Percentiles rank a stretch among this genome's conserved stretches.
These are phyloP conservation scores for Meghimatium bilineatum DNA, from an alignment of 2,888 invertebrate genomes.

Conservation along the genomic window DNA sequence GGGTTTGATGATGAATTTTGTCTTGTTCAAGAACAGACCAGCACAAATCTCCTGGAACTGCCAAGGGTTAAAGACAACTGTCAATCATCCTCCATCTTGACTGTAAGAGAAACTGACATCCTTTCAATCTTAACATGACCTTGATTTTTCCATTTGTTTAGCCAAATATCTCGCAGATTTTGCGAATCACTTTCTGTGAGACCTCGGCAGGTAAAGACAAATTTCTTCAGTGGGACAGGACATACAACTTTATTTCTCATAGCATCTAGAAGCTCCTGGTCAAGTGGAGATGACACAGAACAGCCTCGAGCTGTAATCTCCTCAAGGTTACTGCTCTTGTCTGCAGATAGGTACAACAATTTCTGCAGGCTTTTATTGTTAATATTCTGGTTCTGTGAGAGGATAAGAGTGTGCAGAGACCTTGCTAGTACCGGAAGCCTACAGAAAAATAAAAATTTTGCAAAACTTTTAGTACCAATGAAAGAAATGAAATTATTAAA, in stretches of 20 bases:
- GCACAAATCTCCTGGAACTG: no score
- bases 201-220: conserved; percentile 58
- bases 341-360: conserved; percentile 53
- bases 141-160: conserved; percentile 58
- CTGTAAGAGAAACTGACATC: conserved; percentile 31
- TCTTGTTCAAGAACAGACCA: no score
- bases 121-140: conserved; percentile 47
- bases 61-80: no score
- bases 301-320: conserved; percentile 59
- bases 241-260: conserved; percentile 60
- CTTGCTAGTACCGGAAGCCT: conserved; percentile 60
- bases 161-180: conserved; percentile 62
- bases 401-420: conserved; percentile 57
- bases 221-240: conserved; percentile 50
- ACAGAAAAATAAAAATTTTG: conserved; percentile 41
- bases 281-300: conserved; percentile 62
- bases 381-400: conserved; percentile 63
- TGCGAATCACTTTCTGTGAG: conserved; percentile 56
- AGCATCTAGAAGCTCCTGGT: conserved; percentile 61
- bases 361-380: conserved; percentile 57
- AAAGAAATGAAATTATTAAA: no score
- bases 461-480: no score
- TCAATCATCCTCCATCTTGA: neutral
- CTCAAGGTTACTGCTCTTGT: conserved; percentile 53
- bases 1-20: no score